A percentile compares a stretch with the other conserved stretches of the same genome.
Conservation (phyloP, 2,888 invertebrate genomes). For the Uropetala carovei region DNA sequence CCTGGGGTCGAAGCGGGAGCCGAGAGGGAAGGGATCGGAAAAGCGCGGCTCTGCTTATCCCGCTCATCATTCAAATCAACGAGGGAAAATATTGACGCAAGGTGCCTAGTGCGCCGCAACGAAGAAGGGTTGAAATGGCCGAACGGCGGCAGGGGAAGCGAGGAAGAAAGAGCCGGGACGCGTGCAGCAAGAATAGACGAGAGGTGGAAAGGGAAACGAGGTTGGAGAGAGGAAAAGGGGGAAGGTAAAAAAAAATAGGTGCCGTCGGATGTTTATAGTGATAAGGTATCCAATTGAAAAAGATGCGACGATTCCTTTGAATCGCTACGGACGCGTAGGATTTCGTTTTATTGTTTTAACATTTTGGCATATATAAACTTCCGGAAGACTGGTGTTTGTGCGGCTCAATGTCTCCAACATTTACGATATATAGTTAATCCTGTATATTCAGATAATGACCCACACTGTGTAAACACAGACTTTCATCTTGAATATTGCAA, state of each 20-base stretch:
- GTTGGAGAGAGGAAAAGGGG: neutral
- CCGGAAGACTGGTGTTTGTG: too few relatives aligned
- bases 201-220: neutral
- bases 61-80: slow-evolving; percentile 36
- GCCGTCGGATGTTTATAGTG: neutral
- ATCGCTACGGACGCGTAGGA: neutral
- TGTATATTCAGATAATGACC: too few relatives aligned
- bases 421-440: too few relatives aligned
- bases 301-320: neutral
- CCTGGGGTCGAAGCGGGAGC: neutral
- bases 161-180: neutral
- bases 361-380: too few relatives aligned
- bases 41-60: neutral
- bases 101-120: neutral
- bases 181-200: neutral
- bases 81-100: slow-evolving; percentile 22
- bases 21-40: neutral
- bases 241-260: neutral
- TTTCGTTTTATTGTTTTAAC: too few relatives aligned
- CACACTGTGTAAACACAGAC: too few relatives aligned
- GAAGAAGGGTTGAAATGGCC: neutral
- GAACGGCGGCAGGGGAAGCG: neutral
- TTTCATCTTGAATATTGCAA: too few relatives aligned
- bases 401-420: too few relatives aligned
- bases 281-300: neutral